A percentile compares a stretch with the other conserved stretches of the same genome.
phyloP scores from a whole-genome alignment of 37 sponge, comb jelly and placozoan species.

The Aplysina aerophoba region DNA sequence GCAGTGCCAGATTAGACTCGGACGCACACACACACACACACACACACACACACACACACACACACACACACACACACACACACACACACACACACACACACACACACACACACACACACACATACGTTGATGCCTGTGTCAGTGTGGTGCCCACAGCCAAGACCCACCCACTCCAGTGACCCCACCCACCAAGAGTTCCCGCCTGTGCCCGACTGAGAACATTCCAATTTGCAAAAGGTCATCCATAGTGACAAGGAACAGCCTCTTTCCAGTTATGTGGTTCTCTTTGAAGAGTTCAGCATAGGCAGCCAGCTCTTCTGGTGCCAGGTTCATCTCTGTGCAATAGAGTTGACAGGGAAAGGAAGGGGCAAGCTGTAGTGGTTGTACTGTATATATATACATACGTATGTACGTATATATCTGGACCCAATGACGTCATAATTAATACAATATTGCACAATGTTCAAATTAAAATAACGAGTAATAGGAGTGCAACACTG shows the following conservation, averaged over 20 bases:
- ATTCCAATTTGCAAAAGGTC: constrained; percentile 82
- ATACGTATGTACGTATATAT: neutral
- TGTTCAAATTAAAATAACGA: too few relatives aligned
- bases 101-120: constrained; percentile 23
- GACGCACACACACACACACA: neutral
- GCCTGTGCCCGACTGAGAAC: constrained; percentile 74
- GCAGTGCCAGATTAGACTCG: neutral
- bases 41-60: constrained; percentile 19
- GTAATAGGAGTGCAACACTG: too few relatives aligned
- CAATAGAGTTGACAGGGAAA: neutral
- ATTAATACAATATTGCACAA: too few relatives aligned
- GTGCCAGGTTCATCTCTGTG: neutral
- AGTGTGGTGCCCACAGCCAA: neutral
- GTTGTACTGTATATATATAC: too few relatives aligned
- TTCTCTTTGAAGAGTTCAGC: constrained; percentile 73
- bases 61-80: constrained; percentile 14
- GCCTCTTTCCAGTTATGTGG: constrained; percentile 69
- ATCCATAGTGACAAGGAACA: constrained; percentile 71
- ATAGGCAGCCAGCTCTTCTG: constrained; percentile 47
- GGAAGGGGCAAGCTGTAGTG: too few relatives aligned
- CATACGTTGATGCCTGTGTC: neutral
- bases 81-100: neutral
- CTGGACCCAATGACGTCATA: neutral
- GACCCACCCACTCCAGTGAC: neutral
- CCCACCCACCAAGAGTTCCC: constrained; percentile 68